phyloP scores from a whole-genome alignment of 2,113 vertebrate species.

The pig (Sus scrofa) region DNA sequence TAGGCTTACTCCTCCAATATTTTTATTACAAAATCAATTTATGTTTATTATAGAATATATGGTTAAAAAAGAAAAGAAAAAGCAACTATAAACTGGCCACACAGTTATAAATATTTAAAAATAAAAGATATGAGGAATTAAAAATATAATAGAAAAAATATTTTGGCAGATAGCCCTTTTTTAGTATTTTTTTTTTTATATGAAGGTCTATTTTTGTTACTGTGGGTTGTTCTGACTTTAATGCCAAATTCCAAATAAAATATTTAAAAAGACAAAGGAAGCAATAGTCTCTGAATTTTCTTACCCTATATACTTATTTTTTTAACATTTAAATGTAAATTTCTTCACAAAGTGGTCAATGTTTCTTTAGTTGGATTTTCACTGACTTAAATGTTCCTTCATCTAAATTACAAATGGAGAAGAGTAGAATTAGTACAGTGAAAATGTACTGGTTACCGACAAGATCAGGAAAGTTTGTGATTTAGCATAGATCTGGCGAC shows the following conservation, averaged over 20 bases:
- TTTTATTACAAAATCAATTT: constrained; percentile 24
- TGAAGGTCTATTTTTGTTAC: constrained; percentile 4
- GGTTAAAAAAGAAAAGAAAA: constrained; percentile 19
- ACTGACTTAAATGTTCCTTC: neutral
- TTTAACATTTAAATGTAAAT: constrained; percentile 8
- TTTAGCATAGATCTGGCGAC: neutral
- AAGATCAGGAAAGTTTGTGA: neutral
- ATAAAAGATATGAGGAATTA: neutral
- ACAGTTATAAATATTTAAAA: neutral
- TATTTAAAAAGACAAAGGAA: constrained; percentile 62
- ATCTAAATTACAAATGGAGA: constrained; percentile 42
- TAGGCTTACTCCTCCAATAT: constrained; percentile 27
- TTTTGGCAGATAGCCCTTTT: neutral
- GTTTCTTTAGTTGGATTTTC: constrained; percentile 49
- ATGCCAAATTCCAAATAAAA: constrained; percentile 66
- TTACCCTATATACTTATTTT: neutral
- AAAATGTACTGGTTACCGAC: neutral
- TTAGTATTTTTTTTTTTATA: neutral
- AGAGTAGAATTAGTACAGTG: neutral
- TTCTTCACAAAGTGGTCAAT: neutral
- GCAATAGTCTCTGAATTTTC: constrained; percentile 60
- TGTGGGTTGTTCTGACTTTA: neutral
- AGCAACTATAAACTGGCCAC: neutral
- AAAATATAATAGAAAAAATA: constrained; percentile 29
- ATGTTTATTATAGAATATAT: neutral